Evolutionary conservation across 2,113 vertebrate species (phyloP), one percentile per base, ranked within the genome.

Genomic region (Chaenocephalus aceratus): DNA sequence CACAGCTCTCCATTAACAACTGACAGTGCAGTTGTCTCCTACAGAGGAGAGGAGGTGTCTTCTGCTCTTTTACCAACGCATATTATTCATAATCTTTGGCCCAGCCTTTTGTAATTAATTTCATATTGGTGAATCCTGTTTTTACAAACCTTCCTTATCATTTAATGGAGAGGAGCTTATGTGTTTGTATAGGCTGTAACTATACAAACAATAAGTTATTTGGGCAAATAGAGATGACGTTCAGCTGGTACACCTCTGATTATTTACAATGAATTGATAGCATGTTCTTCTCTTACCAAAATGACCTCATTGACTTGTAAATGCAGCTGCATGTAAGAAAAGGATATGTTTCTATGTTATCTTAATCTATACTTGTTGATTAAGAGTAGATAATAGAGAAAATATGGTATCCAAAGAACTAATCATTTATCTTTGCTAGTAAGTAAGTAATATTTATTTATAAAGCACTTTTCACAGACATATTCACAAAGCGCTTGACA

Each of bases 1-100:
- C 77, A 60, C 44, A 80, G 51, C 77, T 75, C 82, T 80, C 74
- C 71, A 70, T 86, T 79, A 74, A 41, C 75, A 44, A 7, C 23
- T 60, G 71, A 63, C 71, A 23, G 66, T 13, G 61, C 61, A 11
- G 68, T 56, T 41, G 30, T 44, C 45, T 69, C 3, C 16, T 46
- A n/a, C 6, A 4, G 0, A 76, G 13, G 46, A 62, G 6, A 76
- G 13, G 46, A 62, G 6, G 30, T 18, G 44, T 60, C 18, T 16
- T 16, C 30, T 48, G 61, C 41, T 61, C 46, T 64, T 36, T 49
- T 66, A 61, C 53, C 41, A n/a, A 65, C 26, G 6, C 58, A 45
- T 51, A 1, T 30, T 2, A 34, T 65, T 53, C 53, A 67, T 61
- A 46, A 67, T 16, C 16, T 15, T 2, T 15, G 12, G 51, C 15